phyloP scores from a whole-genome alignment of 2,797 vertebrate genomes.

The Pygocentrus nattereri region DNA sequence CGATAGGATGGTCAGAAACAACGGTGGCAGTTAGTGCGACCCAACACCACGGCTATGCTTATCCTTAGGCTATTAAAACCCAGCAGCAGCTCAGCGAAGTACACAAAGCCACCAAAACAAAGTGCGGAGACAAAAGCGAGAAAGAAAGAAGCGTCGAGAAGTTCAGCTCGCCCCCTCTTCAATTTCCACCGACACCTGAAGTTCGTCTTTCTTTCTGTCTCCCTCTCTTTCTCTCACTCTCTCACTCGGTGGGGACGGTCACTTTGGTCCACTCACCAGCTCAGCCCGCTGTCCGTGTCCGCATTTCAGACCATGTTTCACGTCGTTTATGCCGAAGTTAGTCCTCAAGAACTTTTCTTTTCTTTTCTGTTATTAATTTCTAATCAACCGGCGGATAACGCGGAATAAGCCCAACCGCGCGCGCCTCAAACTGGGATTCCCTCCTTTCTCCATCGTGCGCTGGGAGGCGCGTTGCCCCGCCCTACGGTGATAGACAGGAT shows the following conservation, averaged over 20 bases:
- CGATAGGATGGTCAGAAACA: not conserved
- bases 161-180: not conserved
- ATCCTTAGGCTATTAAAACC: not conserved
- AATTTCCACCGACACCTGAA: not conserved
- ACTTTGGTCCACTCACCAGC: slow-evolving; percentile 30
- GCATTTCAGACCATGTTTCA: no score
- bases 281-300: not conserved
- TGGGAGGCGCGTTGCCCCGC: not conserved
- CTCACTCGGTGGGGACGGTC: not conserved
- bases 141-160: not conserved
- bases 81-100: not conserved
- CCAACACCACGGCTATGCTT: not conserved
- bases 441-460: not conserved
- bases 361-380: not conserved
- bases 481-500: slow-evolving; percentile 2
- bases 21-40: not conserved
- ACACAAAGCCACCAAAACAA: not conserved
- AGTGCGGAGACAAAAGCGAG: not conserved
- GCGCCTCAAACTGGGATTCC: slow-evolving; percentile 11
- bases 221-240: not conserved
- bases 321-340: not conserved
- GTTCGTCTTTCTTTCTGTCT: not conserved
- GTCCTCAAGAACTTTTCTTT: not conserved
- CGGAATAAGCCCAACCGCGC: not conserved
- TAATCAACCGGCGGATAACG: not conserved